Evolutionary conservation across 2,113 vertebrate genomes (phyloP).

Genomic region (Dicrurus megarhynchus): DNA sequence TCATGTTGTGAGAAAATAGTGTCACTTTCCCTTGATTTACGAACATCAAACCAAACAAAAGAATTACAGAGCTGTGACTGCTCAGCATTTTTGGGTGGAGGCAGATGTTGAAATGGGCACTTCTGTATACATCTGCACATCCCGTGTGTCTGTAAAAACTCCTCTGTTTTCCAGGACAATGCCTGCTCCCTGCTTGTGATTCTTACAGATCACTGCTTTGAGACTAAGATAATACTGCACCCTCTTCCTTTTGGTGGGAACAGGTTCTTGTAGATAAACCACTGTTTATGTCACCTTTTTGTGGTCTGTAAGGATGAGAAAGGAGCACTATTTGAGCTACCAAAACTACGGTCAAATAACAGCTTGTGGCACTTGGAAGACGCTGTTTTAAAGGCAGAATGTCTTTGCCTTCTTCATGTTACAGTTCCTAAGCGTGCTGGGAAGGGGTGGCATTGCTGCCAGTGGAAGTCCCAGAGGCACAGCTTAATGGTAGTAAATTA

Average conservation of each 20-base stretch:
- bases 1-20: rapidly evolving
- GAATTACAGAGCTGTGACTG: background rate
- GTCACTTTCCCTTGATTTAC: background rate
- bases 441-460: background rate
- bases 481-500: background rate
- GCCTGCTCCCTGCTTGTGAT: background rate
- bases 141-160: background rate
- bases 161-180: background rate
- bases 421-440: background rate
- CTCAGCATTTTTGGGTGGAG: background rate
- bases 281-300: background rate
- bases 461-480: background rate
- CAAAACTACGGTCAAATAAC: background rate
- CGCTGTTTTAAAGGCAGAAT: background rate
- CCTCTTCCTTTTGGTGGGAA: background rate
- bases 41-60: background rate
- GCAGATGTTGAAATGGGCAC: background rate
- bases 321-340: background rate
- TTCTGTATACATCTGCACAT: background rate
- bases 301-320: background rate
- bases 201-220: background rate
- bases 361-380: background rate
- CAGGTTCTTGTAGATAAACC: background rate
- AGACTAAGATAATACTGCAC: background rate
- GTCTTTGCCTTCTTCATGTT: background rate